Conservation (phyloP, 2,888 invertebrate genomes). For the Rhabditoides inermis region DNA sequence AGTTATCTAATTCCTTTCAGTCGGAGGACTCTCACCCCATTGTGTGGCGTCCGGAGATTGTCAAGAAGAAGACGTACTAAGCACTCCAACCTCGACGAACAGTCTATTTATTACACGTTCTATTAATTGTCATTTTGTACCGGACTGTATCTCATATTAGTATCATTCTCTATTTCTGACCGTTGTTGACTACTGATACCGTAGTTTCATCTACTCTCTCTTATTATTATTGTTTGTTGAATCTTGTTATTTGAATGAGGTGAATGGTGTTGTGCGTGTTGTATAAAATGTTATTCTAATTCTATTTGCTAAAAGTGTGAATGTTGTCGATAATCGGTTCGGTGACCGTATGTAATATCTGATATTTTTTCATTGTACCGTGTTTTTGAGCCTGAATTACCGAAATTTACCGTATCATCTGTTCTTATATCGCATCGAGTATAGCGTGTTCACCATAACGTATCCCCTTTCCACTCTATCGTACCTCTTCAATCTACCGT, state of each 20-base stretch:
- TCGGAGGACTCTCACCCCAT: constrained; percentile 91
- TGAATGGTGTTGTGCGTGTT: too few species aligned
- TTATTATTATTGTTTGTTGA: background rate
- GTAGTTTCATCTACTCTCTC: background rate
- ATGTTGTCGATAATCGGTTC: too few species aligned
- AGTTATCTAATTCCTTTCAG: constrained; percentile 54
- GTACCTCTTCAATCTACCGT: background rate
- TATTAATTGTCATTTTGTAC: too few species aligned
- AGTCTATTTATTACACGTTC: too few species aligned
- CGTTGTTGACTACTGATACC: too few species aligned
- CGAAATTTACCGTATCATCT: too few species aligned
- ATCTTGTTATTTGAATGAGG: background rate
- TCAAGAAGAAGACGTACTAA: constrained; percentile 82
- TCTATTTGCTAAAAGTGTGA: too few species aligned
- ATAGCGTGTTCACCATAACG: too few species aligned
- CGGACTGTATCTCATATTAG: background rate
- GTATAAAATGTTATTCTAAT: too few species aligned
- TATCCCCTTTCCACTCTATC: background rate
- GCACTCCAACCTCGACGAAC: too few species aligned
- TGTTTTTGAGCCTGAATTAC: too few species aligned
- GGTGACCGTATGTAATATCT: background rate
- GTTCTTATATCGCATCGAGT: too few species aligned
- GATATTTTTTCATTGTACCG: constrained; percentile 1
- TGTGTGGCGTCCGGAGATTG: constrained; percentile 92
- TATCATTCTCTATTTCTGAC: background rate